Conservation (phyloP, 2,113 vertebrate genomes). For the Tupaia tana region DNA sequence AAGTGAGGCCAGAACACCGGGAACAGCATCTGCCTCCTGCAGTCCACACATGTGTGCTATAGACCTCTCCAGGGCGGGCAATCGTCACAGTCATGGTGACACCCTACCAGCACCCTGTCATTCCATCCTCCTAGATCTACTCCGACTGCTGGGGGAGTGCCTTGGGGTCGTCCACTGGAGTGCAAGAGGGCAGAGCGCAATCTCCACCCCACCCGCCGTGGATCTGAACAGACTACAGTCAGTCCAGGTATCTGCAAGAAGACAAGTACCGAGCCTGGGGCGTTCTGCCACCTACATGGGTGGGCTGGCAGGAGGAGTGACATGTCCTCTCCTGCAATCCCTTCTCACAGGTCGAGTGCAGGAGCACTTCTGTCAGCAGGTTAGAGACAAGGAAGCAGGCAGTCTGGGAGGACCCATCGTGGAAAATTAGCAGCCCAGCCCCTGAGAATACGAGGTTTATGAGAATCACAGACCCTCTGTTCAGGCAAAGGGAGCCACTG, state of each 20-base stretch:
- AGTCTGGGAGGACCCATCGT: not conserved
- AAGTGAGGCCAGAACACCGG: not conserved
- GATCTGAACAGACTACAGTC: not conserved
- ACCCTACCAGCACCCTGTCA: not conserved
- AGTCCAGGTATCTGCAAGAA: not conserved
- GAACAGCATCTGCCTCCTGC: not conserved
- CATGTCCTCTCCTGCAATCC: not conserved
- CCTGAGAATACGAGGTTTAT: too few species aligned
- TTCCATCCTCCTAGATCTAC: not conserved
- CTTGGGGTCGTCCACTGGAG: not conserved
- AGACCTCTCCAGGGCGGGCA: not conserved
- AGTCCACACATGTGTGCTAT: not conserved
- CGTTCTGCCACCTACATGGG: not conserved
- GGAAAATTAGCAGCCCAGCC: not conserved
- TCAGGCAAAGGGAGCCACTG: not conserved
- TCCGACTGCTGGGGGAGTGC: not conserved
- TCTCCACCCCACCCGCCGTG: not conserved
- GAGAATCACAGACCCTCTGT: not conserved
- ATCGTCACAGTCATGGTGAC: not conserved
- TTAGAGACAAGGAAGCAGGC: not conserved
- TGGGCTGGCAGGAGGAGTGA: rapidly evolving
- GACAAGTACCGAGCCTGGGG: not conserved
- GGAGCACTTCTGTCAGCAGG: not conserved
- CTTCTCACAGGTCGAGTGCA: too few species aligned
- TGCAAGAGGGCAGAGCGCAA: not conserved